These are phyloP conservation scores for Tupiocoris notatus DNA, from an alignment of 2,888 invertebrate genomes.

Conservation along the genomic window DNA sequence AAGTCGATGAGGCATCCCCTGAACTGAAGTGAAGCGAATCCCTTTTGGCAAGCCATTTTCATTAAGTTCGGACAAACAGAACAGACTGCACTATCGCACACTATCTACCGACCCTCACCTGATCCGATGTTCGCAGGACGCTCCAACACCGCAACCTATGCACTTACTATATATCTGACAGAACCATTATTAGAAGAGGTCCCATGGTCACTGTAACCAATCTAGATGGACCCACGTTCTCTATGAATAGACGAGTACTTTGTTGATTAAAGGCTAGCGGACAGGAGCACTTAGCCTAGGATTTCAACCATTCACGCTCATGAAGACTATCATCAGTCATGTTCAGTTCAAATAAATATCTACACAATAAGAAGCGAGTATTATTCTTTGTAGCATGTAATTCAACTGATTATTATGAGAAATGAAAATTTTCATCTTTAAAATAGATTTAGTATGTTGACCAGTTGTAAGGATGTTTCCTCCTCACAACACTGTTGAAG, in stretches of 20 bases:
- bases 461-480: too few relatives aligned
- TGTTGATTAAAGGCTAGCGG: conserved; percentile 19
- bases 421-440: too few relatives aligned
- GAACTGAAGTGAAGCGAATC: background rate
- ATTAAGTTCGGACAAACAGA: background rate
- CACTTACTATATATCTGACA: background rate
- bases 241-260: conserved; percentile 21
- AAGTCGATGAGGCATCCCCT: background rate
- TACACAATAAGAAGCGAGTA: too few relatives aligned
- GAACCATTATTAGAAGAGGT: background rate
- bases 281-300: background rate
- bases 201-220: background rate
- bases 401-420: too few relatives aligned
- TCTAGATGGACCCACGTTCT: conserved; percentile 1
- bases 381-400: too few relatives aligned
- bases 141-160: background rate
- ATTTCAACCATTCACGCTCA: background rate
- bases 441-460: too few relatives aligned
- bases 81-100: background rate
- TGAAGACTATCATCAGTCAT: background rate
- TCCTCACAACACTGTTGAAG: too few relatives aligned
- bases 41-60: background rate
- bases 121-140: background rate
- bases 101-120: background rate
- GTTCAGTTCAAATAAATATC: too few relatives aligned